Evolutionary conservation across 2,888 invertebrate species (phyloP).

Genomic region (Serrognathus titanus): DNA sequence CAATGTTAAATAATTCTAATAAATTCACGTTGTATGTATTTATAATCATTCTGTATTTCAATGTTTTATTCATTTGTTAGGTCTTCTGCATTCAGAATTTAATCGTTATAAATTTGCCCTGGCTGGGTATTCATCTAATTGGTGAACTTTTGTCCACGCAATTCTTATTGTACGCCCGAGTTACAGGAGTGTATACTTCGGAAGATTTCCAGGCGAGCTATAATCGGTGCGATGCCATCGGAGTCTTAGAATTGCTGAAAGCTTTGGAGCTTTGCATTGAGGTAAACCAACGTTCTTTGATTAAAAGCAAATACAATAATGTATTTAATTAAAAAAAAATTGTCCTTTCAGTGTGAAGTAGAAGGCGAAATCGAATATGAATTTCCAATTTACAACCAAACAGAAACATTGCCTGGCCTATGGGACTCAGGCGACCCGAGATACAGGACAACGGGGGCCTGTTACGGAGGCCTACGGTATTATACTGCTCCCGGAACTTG

Average conservation of each 20-base stretch:
- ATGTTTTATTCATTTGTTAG: conserved; percentile 22
- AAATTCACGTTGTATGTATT: too few species aligned
- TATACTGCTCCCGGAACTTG: conserved; percentile 55
- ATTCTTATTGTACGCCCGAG: conserved; percentile 52
- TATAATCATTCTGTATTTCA: background rate
- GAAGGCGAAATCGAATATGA: conserved; percentile 72
- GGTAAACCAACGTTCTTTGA: too few species aligned
- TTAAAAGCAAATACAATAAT: too few species aligned
- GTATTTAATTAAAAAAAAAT: too few species aligned
- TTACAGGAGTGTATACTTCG: conserved; percentile 67
- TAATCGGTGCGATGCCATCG: conserved; percentile 66
- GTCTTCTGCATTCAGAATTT: conserved; percentile 54
- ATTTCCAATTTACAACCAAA: conserved; percentile 68
- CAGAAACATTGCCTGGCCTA: conserved; percentile 63
- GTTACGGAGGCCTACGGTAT: conserved; percentile 64
- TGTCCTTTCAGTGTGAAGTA: conserved; percentile 57
- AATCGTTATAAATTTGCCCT: conserved; percentile 62
- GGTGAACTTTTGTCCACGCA: conserved; percentile 62
- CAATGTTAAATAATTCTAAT: too few species aligned
- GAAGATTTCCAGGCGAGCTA: conserved; percentile 72
- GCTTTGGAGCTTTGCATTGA: conserved; percentile 67
- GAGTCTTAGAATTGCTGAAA: conserved; percentile 65
- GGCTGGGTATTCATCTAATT: conserved; percentile 65
- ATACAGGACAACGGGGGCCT: conserved; percentile 47
- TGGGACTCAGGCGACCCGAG: conserved; percentile 61